Conservation (phyloP, 2,888 invertebrate species). For the Caenorhabditis parvicauda region DNA sequence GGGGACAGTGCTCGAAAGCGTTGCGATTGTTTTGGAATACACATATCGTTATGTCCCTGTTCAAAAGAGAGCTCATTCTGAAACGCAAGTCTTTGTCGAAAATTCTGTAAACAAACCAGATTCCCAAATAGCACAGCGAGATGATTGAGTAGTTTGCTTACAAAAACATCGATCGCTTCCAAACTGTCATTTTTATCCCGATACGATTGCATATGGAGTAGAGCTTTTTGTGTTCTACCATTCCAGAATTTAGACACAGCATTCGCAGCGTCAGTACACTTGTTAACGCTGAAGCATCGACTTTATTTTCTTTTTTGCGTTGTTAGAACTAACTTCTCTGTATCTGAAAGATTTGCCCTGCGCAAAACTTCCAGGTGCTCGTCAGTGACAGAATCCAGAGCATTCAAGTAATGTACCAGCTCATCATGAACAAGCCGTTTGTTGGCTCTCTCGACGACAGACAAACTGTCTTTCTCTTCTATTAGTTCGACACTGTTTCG, state of each 20-base stretch:
- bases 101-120: slow-evolving; percentile 69
- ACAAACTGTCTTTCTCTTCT: slow-evolving; percentile 83
- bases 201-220: slow-evolving; percentile 45
- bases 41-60: slow-evolving; percentile 66
- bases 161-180: slow-evolving; percentile 77
- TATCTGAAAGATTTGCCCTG: slow-evolving; percentile 55
- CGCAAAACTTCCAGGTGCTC: slow-evolving; percentile 48
- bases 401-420: slow-evolving; percentile 35
- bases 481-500: slow-evolving; percentile 85
- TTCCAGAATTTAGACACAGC: slow-evolving; percentile 45
- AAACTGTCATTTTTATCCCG: slow-evolving; percentile 65
- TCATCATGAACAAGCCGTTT: slow-evolving; percentile 68
- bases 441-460: slow-evolving; percentile 81
- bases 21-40: slow-evolving; percentile 75
- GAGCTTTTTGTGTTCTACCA: slow-evolving; percentile 34
- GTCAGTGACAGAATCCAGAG: slow-evolving; percentile 48
- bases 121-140: slow-evolving; percentile 92
- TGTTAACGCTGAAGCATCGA: slow-evolving; percentile 47
- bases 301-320: neutral
- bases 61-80: slow-evolving; percentile 44
- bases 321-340: slow-evolving; percentile 35
- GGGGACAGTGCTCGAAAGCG: slow-evolving; percentile 83
- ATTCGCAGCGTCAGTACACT: slow-evolving; percentile 54
- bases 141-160: slow-evolving; percentile 81
- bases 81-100: slow-evolving; percentile 3